Percentiles rank a stretch among this genome's conserved stretches.
These are phyloP conservation scores for Melanogrammus aeglefinus DNA, from an alignment of 2,797 vertebrate species.

Conservation along the genomic window DNA sequence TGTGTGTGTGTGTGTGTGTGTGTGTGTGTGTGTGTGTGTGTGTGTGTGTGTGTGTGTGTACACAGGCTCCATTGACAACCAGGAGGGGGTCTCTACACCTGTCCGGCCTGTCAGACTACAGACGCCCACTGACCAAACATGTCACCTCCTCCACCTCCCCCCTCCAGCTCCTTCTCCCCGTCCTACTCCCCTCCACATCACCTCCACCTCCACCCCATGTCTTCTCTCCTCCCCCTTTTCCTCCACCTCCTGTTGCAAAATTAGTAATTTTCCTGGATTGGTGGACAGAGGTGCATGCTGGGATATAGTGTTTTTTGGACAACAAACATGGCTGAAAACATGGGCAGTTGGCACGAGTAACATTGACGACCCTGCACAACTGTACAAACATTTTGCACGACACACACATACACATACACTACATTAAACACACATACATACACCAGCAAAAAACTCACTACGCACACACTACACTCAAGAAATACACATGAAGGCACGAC, in stretches of 20 bases:
- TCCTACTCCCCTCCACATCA: neutral
- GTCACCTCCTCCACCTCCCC: constrained; percentile 23
- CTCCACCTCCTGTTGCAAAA: too few species aligned
- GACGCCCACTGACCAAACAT: constrained; percentile 7
- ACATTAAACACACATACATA: constrained; percentile 13
- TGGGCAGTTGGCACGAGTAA: constrained; percentile 6
- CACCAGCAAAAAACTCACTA: neutral
- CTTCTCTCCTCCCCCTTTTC: constrained; percentile 46
- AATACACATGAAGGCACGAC: constrained; percentile 4
- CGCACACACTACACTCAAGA: neutral
- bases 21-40: constrained; percentile 1
- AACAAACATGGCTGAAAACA: neutral
- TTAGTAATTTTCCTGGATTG: too few species aligned
- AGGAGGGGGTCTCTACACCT: constrained; percentile 51
- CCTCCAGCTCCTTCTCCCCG: constrained; percentile 32
- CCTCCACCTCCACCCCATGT: constrained; percentile 54
- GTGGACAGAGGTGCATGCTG: too few species aligned
- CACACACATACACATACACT: neutral
- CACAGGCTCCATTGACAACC: neutral
- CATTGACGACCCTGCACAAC: neutral
- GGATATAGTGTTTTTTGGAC: neutral
- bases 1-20: constrained; percentile 1
- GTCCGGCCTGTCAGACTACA: constrained; percentile 62
- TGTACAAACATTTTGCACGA: too few species aligned
- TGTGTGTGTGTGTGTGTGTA: constrained; percentile 14